These are phyloP conservation scores for Volucella inflata DNA, from an alignment of 2,888 invertebrate genomes.

Conservation along the genomic window DNA sequence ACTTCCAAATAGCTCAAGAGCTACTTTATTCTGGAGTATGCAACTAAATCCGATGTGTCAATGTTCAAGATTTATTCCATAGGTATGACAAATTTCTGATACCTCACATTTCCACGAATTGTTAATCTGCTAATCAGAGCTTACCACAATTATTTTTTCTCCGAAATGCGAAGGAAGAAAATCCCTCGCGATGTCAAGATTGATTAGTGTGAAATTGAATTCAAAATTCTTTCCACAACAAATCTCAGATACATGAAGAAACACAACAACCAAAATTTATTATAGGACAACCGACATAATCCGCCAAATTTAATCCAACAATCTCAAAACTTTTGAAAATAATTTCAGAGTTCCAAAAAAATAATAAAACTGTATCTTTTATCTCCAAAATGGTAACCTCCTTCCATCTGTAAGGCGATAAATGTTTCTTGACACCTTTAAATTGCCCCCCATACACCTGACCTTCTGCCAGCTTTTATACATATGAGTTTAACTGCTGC, in stretches of 20 bases:
- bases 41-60: too few species aligned
- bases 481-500: not conserved
- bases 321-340: slow-evolving; percentile 39
- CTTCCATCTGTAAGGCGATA: slow-evolving; percentile 34
- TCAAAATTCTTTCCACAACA: not conserved
- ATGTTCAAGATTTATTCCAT: too few species aligned
- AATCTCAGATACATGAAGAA: slow-evolving; percentile 4
- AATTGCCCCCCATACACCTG: slow-evolving; percentile 7
- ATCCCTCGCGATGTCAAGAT: too few species aligned
- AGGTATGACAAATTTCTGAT: too few species aligned
- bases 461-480: slow-evolving; percentile 1
- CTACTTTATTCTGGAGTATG: too few species aligned
- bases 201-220: too few species aligned
- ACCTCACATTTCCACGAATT: too few species aligned
- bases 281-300: slow-evolving; percentile 11
- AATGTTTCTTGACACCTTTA: slow-evolving; percentile 68
- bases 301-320: slow-evolving; percentile 40
- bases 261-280: not conserved
- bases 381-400: slow-evolving; percentile 46
- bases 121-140: too few species aligned
- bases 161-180: too few species aligned
- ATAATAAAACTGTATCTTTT: slow-evolving; percentile 21
- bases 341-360: slow-evolving; percentile 39
- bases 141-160: too few species aligned
- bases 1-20: too few species aligned